Base-by-base conservation (phyloP, 2,113 vertebrate genomes). In the Xyrauchen texanus region DNA sequence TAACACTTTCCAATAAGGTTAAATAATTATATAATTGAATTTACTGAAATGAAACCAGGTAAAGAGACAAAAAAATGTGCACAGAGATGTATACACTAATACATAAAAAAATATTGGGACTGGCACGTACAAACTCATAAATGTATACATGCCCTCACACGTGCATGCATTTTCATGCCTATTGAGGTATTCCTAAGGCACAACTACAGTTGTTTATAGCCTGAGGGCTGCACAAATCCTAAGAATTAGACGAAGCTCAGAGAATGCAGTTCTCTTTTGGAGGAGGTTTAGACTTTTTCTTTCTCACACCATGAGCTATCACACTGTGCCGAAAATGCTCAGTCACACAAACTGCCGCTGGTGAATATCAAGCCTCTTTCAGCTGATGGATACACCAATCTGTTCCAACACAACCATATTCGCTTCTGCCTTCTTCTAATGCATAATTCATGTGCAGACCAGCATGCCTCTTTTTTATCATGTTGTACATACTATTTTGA, bases 391-490 rank as follows among this genome's bases (percentile, higher is more conserved):
- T 61, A 76, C 62, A 65, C 62, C 74, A 76, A 76, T 76, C 74
- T 76, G 21, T 76, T 76, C 49, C 74, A 76, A 76, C 49, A 76
- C 61, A 49, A 55, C 61, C 73, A 76, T 76, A 49, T 76, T 62
- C 47, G 51, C 47, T 76, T 64, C 62, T 76, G 62, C 62, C 62
- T 65, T 15, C 62, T 76, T 49, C 21, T 34, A 34, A 45, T 76
- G 49, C 62, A 76, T 76, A 76, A 76, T 76, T 76, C 62, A 76
- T 55, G 45, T 76, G 61, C 34, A 65, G 74, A 76, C 62, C 74
- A 76, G 74, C 62, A 76, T 76, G 74, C 47, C 51, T 52, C 46
- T 75, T 49, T 34, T 76, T 76, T 76, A 53, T 65, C 73, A 53
- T 0, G 2, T 57, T 16, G 70, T 61, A 61, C 73, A 76, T 47